Percentiles rank a stretch among this genome's conserved stretches.
Evolutionary conservation across 2,888 invertebrate species (phyloP).

Genomic region (Drosophila macrothrix): DNA sequence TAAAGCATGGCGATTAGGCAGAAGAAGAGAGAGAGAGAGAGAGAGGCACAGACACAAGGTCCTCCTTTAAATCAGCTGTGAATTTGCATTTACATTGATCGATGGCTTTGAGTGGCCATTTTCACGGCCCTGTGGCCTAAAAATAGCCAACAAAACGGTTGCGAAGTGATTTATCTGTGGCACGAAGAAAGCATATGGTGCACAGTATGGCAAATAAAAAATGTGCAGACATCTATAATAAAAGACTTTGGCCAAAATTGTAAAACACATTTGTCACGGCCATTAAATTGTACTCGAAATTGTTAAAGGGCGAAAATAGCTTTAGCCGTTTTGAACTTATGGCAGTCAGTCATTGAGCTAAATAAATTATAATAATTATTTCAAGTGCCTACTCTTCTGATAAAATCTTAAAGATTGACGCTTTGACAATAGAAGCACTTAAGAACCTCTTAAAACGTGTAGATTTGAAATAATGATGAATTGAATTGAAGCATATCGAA

Average conservation of each 20-base stretch:
- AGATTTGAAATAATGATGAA: conserved; percentile 1
- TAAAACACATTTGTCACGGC: conserved; percentile 6
- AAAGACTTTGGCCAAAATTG: conserved; percentile 1
- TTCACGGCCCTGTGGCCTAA: conserved; percentile 49
- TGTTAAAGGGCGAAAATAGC: background rate
- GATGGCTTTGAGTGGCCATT: conserved; percentile 63
- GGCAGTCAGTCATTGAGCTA: conserved; percentile 16
- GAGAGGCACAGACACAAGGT: conserved; percentile 29
- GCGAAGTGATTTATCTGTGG: conserved; percentile 60
- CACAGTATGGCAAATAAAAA: conserved; percentile 13
- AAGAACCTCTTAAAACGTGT: background rate
- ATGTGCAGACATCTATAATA: conserved; percentile 12
- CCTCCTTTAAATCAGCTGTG: conserved; percentile 24
- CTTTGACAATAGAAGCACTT: background rate
- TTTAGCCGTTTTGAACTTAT: background rate
- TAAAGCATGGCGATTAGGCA: background rate
- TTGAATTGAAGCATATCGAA: background rate
- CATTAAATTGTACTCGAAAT: conserved; percentile 30
- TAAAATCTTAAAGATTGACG: background rate
- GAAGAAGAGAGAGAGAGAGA: background rate
- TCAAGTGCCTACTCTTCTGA: background rate
- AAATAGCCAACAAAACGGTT: conserved; percentile 59
- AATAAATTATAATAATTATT: conserved; percentile 25
- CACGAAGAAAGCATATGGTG: conserved; percentile 24
- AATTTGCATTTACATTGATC: conserved; percentile 65